Conservation (phyloP, 2,888 invertebrate genomes). For the Lumbricus terrestris region DNA sequence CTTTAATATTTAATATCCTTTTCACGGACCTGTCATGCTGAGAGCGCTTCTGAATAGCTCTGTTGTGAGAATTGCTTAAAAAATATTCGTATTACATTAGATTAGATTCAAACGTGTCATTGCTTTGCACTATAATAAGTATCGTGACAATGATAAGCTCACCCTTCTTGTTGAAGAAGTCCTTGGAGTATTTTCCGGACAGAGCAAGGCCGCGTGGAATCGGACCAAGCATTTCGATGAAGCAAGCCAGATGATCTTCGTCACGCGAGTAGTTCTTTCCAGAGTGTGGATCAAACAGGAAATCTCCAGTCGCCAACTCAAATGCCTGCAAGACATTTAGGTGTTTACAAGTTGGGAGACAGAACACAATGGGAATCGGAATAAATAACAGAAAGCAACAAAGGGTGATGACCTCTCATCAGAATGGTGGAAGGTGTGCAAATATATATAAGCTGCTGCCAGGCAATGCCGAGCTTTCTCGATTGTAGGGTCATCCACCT, state of each 20-base stretch:
- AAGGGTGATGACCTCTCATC: no score
- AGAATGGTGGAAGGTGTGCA: not conserved
- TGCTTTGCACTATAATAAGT: not conserved
- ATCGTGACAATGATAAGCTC: not conserved
- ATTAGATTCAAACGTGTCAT: not conserved
- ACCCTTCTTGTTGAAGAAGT: conserved; percentile 16
- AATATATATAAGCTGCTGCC: no score
- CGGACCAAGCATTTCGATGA: conserved; percentile 93
- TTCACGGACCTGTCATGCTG: no score
- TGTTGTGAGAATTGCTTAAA: no score
- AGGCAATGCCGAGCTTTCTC: no score
- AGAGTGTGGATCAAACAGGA: conserved; percentile 96
- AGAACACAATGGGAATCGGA: not conserved
- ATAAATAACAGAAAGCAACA: not conserved
- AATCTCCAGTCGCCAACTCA: conserved; percentile 98
- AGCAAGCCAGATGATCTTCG: conserved; percentile 98
- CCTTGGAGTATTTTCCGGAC: not conserved
- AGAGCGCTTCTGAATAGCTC: no score
- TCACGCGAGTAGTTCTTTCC: conserved; percentile 94
- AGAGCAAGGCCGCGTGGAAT: conserved; percentile 69
- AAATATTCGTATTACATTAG: no score
- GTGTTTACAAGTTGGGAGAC: not conserved
- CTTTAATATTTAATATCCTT: no score
- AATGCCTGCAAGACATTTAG: conserved; percentile 69
- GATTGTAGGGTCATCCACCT: no score